phyloP scores from a whole-genome alignment of 2,113 vertebrate species.

The Cochlearius cochlearius region DNA sequence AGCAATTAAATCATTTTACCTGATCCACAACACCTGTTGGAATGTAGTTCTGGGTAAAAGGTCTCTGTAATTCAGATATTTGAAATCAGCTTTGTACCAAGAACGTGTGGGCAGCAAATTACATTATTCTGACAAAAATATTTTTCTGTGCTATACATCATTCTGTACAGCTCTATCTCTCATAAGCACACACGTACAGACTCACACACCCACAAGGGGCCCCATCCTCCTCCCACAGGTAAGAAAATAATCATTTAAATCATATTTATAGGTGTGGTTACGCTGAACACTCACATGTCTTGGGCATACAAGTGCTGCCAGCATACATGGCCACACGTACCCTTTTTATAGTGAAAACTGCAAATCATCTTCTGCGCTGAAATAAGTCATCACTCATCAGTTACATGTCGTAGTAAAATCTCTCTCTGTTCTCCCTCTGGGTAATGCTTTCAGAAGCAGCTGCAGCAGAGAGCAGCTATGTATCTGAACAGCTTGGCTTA shows the following conservation, averaged over 20 bases:
- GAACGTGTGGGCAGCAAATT: not conserved
- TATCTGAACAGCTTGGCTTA: conserved; percentile 44
- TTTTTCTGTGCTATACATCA: not conserved
- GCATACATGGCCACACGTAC: not conserved
- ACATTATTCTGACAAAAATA: not conserved
- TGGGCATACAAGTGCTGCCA: not conserved
- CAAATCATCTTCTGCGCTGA: not conserved
- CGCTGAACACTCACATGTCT: not conserved
- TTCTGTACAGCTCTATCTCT: not conserved
- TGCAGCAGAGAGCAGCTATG: conserved; percentile 31
- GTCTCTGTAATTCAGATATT: not conserved
- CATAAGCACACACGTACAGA: not conserved
- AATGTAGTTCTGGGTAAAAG: not conserved
- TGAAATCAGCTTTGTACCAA: not conserved
- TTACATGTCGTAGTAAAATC: not conserved
- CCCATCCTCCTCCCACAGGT: not conserved
- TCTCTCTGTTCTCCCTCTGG: not conserved
- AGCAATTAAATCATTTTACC: not conserved
- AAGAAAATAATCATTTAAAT: conserved; percentile 25
- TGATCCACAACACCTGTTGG: not conserved
- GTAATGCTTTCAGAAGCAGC: conserved; percentile 45
- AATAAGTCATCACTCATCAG: conserved; percentile 54
- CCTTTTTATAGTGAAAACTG: conserved; percentile 20
- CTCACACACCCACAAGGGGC: not conserved
- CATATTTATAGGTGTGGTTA: not conserved